A percentile compares a stretch with the other conserved stretches of the same genome.
phyloP scores from a whole-genome alignment of 2,797 vertebrate species.

The Psittacula derbiana region DNA sequence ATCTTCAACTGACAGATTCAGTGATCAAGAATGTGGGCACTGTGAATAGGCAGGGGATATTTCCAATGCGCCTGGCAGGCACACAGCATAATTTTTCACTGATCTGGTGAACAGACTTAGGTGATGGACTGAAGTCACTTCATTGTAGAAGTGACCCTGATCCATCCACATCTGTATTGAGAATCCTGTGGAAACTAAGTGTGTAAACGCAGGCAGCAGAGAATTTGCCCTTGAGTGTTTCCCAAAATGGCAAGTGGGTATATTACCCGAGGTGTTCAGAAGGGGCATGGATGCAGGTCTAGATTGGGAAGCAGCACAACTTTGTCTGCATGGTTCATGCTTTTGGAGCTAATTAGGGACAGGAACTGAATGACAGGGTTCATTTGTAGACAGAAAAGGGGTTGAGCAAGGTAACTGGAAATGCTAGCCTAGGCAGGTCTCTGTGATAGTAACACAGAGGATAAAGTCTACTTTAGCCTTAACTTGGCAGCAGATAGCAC shows the following conservation, averaged over 20 bases:
- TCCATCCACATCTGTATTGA: neutral
- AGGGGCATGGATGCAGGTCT: neutral
- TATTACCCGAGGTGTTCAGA: neutral
- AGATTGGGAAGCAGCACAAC: neutral
- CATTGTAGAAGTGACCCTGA: neutral
- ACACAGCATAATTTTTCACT: neutral
- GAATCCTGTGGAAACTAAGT: neutral
- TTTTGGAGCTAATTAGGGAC: neutral
- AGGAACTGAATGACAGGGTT: neutral
- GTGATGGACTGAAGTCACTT: neutral
- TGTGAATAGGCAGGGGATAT: neutral
- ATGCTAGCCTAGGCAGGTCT: neutral
- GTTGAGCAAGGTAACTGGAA: neutral
- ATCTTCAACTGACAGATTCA: neutral
- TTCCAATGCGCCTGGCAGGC: neutral
- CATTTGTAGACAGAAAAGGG: neutral
- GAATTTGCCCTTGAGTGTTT: neutral
- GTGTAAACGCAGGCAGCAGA: neutral
- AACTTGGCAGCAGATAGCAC: neutral
- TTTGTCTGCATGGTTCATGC: neutral
- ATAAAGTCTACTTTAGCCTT: neutral
- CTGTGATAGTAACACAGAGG: neutral
- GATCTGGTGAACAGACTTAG: neutral
- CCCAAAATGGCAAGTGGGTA: neutral
- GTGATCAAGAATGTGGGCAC: neutral